Evolutionary conservation across 2,797 vertebrate genomes (phyloP).

Genomic region (Acanthiza pusilla): DNA sequence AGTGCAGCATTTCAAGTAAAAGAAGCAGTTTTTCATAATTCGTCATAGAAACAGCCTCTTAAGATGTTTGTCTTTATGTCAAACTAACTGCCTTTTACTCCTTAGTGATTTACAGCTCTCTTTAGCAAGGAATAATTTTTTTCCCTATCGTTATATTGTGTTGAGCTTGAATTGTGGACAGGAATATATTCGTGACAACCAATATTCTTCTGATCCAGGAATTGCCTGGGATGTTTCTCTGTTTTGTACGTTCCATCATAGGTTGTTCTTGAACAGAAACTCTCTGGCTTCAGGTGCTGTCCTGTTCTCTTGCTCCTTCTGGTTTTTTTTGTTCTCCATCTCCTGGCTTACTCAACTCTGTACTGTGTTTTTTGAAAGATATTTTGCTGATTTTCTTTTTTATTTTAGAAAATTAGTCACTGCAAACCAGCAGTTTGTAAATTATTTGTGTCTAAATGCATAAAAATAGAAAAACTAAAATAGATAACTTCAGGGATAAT

Average conservation of each 20-base stretch:
- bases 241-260: not conserved
- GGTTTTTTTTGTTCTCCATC: rapidly evolving
- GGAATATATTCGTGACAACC: not conserved
- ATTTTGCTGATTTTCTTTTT: not conserved
- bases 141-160: not conserved
- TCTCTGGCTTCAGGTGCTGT: not conserved
- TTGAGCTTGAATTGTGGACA: not conserved
- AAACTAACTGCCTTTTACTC: not conserved
- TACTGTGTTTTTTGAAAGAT: not conserved
- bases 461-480: not conserved
- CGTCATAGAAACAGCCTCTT: not conserved
- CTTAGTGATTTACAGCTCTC: not conserved
- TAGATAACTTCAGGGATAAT: not conserved
- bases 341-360: not conserved
- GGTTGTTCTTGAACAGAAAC: not conserved
- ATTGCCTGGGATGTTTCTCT: not conserved
- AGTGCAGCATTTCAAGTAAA: not conserved
- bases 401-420: not conserved
- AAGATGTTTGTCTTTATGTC: not conserved
- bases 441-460: not conserved
- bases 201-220: not conserved
- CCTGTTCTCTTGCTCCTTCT: not conserved
- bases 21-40: not conserved
- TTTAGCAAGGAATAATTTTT: not conserved
- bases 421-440: not conserved